Conservation (phyloP, 1,140 invertebrate genomes). For the Drosophila willistoni region DNA sequence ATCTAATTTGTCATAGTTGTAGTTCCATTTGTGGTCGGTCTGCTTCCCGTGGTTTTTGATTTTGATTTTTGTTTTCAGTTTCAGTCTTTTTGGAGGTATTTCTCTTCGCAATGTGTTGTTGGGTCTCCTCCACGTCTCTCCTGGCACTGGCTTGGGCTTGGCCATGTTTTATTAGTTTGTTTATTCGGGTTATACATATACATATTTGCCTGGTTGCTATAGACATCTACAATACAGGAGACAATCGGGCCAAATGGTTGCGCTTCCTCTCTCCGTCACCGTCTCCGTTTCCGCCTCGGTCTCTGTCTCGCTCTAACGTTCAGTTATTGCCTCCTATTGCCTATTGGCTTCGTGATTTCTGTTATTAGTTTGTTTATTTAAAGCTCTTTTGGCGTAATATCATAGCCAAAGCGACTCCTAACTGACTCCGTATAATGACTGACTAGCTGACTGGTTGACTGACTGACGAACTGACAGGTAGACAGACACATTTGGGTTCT, state of each 20-base stretch:
- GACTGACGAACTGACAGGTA: constrained; percentile 31
- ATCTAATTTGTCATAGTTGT: constrained; percentile 22
- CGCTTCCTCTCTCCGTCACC: constrained; percentile 15
- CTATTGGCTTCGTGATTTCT: constrained; percentile 62
- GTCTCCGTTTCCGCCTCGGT: background rate
- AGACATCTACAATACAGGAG: constrained; percentile 54
- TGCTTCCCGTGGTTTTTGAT: constrained; percentile 17
- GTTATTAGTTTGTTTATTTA: constrained; percentile 82
- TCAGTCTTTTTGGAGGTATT: constrained; percentile 16
- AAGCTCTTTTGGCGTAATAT: constrained; percentile 71
- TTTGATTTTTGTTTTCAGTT: constrained; percentile 16
- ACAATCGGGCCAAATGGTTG: constrained; percentile 37
- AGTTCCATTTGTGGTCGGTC: constrained; percentile 10
- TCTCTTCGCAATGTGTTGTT: constrained; percentile 12
- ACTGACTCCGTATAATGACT: constrained; percentile 10
- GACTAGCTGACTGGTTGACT: constrained; percentile 35
- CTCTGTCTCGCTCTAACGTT: constrained; percentile 7
- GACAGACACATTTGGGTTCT: constrained; percentile 48
- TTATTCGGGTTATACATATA: constrained; percentile 83
- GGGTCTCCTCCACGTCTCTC: constrained; percentile 23
- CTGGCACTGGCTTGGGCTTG: constrained; percentile 44
- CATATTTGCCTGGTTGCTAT: constrained; percentile 73
- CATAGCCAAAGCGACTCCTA: constrained; percentile 46
- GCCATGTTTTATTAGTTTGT: constrained; percentile 83
- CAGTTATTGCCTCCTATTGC: constrained; percentile 37